Evolutionary conservation across 1,140 invertebrate species (phyloP), one percentile per base, ranked within the genome.

Genomic region (Listronotus oregonensis): DNA sequence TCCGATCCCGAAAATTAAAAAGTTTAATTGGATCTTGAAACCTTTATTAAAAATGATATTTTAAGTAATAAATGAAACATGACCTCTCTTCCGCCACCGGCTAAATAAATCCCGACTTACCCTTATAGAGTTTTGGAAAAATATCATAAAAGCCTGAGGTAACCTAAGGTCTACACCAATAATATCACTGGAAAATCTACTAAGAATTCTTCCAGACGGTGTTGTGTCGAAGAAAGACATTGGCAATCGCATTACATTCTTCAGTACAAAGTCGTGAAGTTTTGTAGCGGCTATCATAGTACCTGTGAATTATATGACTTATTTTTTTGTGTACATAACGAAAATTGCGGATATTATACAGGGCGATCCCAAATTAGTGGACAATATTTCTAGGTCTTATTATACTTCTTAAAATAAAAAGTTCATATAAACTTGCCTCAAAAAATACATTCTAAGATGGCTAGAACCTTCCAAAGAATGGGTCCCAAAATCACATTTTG

Each of bases 211-310:
- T 67, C 90, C 90, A 63, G 80, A 78, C 5, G 91, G 90, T 67
- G 88, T 90, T 37, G 80, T 83, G 80, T 91, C 89, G 78, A 92
- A 93, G 82, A 92, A 93, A 37, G 78, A 78, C 80, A 88, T 86
- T 14, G 89, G 86, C 67, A 83, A 83, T 59, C 78, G 80, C 73
- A 93, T 71, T 70, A 90, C 76, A 71, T 82, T 83, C 43, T 74
- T 71, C 46, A 93, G 82, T 50, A 91, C 43, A 91, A 61, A 65
- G 15, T 77, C 69, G 77, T 90, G 89, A 62, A 90, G 77, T 71
- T 66, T 67, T 56, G 72, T 68, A 59, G 86, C 84, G 61, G 87
- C 87, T 64, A 79, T 77, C 64, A 89, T 66, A 11, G 57, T 60
- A 44, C 64, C 64, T 60, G 15, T 32, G 40, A 18, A 12, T 10